A percentile compares a stretch with the other conserved stretches of the same genome.
Evolutionary conservation across 2,797 vertebrate species (phyloP).

Genomic region (Liasis olivaceus): DNA sequence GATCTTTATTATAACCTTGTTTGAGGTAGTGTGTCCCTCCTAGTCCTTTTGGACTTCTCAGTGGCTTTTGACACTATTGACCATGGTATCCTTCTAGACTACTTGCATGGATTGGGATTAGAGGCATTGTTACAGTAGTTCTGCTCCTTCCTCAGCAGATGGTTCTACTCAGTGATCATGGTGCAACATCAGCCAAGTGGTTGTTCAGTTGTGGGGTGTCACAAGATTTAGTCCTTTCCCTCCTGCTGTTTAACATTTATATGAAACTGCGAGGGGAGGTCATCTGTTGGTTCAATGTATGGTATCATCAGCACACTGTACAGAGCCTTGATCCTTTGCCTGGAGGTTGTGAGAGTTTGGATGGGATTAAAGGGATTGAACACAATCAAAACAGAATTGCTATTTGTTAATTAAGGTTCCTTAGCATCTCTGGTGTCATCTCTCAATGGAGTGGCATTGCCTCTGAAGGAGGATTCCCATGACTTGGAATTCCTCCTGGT

Average conservation of each 20-base stretch:
- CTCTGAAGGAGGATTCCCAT: not conserved
- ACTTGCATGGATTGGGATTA: too few species aligned
- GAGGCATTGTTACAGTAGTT: too few species aligned
- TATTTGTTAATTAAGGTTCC: not conserved
- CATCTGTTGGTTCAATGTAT: not conserved
- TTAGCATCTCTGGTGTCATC: not conserved
- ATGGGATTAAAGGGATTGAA: not conserved
- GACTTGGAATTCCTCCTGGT: not conserved
- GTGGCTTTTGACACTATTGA: not conserved
- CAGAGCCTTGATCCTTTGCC: not conserved
- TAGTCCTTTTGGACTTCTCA: not conserved
- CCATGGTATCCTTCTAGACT: too few species aligned
- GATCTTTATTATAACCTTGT: not conserved
- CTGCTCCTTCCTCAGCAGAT: too few species aligned
- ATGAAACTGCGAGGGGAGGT: not conserved
- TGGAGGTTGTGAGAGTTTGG: not conserved
- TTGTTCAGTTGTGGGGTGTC: not conserved
- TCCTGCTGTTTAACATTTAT: not conserved
- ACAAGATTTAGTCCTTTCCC: not conserved
- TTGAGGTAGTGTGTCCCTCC: not conserved
- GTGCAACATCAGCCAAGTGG: not conserved
- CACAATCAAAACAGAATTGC: not conserved
- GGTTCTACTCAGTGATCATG: not conserved
- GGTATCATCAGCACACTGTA: not conserved
- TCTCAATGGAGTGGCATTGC: not conserved